Conservation (phyloP, 2,113 vertebrate species). For the Gobio gobio region DNA sequence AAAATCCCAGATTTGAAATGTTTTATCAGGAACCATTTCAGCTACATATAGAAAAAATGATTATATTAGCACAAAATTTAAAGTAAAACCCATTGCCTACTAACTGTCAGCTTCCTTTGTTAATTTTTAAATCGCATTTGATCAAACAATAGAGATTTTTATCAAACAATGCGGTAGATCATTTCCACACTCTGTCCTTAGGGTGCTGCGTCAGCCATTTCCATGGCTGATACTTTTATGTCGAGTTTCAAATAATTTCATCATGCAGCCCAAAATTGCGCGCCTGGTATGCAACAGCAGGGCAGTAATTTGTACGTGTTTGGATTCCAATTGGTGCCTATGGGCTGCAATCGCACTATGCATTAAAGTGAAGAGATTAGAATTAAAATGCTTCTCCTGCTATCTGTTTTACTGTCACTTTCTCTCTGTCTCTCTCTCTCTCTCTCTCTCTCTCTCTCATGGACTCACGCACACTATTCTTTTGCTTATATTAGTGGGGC, state of each 20-base stretch:
- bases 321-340: constrained; percentile 79
- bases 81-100: constrained; percentile 3
- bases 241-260: constrained; percentile 82
- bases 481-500: constrained; percentile 68
- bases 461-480: constrained; percentile 49
- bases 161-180: constrained; percentile 74
- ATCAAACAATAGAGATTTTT: constrained; percentile 63
- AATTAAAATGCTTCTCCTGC: constrained; percentile 69
- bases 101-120: constrained; percentile 13
- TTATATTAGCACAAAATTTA: neutral
- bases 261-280: constrained; percentile 69
- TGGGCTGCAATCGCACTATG: constrained; percentile 77
- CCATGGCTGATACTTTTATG: constrained; percentile 69
- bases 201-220: constrained; percentile 77
- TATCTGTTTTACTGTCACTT: constrained; percentile 73
- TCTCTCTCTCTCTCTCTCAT: too few species aligned
- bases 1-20: neutral
- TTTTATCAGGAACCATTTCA: neutral
- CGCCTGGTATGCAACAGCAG: constrained; percentile 76
- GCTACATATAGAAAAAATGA: constrained; percentile 3
- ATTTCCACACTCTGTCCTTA: constrained; percentile 68
- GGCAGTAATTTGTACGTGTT: constrained; percentile 79
- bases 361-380: constrained; percentile 75
- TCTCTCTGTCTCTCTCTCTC: constrained; percentile 35
- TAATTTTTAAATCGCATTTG: constrained; percentile 40